These are phyloP conservation scores for Eleutherodactylus coqui DNA, from an alignment of 2,797 vertebrate species.

Conservation along the genomic window DNA sequence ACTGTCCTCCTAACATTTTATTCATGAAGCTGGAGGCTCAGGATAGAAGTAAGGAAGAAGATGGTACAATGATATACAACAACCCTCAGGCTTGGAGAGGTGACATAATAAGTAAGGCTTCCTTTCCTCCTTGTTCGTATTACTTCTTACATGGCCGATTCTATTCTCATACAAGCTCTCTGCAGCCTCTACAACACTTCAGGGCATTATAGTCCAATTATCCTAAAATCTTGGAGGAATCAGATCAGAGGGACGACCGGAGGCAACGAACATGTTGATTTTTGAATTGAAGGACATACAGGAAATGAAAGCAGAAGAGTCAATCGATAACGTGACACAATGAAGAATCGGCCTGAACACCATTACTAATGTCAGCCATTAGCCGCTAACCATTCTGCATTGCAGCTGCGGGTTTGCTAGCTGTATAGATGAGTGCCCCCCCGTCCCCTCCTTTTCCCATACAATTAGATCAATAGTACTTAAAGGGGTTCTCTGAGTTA, in stretches of 20 bases:
- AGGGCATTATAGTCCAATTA: slow-evolving; percentile 29
- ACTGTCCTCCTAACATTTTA: no score
- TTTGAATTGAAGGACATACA: not conserved
- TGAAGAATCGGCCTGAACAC: not conserved
- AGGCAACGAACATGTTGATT: slow-evolving; percentile 18
- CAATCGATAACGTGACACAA: not conserved
- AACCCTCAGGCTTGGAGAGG: no score
- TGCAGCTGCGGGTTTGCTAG: not conserved
- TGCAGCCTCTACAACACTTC: slow-evolving; percentile 10
- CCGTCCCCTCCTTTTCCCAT: not conserved
- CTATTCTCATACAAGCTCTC: slow-evolving; percentile 23
- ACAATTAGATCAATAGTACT: not conserved
- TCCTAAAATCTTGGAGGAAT: slow-evolving; percentile 22
- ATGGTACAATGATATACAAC: no score
- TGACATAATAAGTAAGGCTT: not conserved
- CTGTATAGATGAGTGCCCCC: not conserved
- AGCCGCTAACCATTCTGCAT: not conserved
- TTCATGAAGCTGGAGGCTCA: no score
- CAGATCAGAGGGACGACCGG: not conserved
- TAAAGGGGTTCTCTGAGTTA: no score
- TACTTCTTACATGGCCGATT: not conserved
- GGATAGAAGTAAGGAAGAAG: no score
- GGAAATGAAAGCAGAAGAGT: slow-evolving; percentile 13
- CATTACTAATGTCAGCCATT: not conserved
- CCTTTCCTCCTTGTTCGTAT: not conserved